These are phyloP conservation scores for Tiliacea citrago DNA, from an alignment of 2,888 invertebrate genomes.

Conservation along the genomic window DNA sequence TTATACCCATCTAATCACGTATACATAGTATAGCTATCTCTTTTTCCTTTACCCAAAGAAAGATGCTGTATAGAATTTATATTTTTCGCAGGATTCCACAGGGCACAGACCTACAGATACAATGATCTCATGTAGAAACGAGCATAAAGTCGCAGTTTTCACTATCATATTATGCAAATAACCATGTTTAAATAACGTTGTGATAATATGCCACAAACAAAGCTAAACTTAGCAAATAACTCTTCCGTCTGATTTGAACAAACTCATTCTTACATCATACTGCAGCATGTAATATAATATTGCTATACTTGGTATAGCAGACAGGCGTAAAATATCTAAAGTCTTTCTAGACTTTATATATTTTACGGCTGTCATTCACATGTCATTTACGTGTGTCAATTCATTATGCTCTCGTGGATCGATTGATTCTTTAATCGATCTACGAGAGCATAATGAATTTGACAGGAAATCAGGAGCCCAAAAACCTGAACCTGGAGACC, in stretches of 20 bases:
- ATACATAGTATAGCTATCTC: neutral
- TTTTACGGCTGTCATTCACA: too few species aligned
- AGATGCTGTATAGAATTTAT: too few species aligned
- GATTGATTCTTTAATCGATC: neutral
- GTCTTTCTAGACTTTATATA: too few species aligned
- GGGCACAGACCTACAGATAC: too few species aligned
- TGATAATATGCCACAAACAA: conserved; percentile 31
- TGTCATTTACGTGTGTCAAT: too few species aligned
- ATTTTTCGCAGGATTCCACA: neutral
- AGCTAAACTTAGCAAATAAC: conserved; percentile 44
- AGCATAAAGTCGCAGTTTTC: conserved; percentile 5
- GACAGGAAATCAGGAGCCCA: neutral
- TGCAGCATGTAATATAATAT: neutral
- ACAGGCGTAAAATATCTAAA: neutral
- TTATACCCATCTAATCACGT: neutral
- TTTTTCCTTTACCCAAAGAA: neutral
- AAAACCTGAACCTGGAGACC: neutral
- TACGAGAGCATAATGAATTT: neutral
- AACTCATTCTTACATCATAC: conserved; percentile 39
- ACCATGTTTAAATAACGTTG: conserved; percentile 12
- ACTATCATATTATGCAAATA: conserved; percentile 39
- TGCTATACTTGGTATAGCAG: neutral
- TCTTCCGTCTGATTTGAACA: conserved; percentile 30
- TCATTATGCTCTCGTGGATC: too few species aligned
- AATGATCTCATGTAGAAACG: neutral